Evolutionary conservation across 2,888 invertebrate species (phyloP).

Genomic region (Tetanocera ferruginea): DNA sequence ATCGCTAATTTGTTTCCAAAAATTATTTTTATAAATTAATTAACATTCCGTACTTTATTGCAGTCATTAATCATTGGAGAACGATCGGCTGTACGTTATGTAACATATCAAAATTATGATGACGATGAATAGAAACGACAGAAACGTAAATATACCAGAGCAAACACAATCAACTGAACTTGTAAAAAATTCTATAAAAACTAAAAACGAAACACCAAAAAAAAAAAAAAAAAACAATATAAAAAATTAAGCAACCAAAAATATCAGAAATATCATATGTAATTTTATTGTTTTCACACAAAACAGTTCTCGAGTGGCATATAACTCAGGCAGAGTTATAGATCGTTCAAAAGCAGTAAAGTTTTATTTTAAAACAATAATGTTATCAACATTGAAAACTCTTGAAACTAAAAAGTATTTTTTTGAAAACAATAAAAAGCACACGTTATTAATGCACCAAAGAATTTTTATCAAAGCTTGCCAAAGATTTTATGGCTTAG

Average conservation of each 20-base stretch:
- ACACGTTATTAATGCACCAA: background rate
- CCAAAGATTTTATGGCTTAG: too few relatives aligned
- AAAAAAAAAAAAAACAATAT: slow-evolving; percentile 37
- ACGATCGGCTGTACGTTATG: slow-evolving; percentile 93
- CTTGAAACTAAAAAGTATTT: background rate
- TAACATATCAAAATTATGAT: slow-evolving; percentile 94
- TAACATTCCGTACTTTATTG: slow-evolving; percentile 56
- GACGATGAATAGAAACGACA: slow-evolving; percentile 77
- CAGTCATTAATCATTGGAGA: slow-evolving; percentile 92
- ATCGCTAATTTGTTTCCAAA: too few relatives aligned
- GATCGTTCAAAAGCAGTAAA: too few relatives aligned
- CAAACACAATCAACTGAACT: background rate
- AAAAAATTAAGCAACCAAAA: slow-evolving; percentile 64
- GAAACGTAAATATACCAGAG: slow-evolving; percentile 13
- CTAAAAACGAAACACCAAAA: slow-evolving; percentile 57
- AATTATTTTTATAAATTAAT: background rate
- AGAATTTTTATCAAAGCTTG: background rate
- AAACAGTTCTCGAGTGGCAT: slow-evolving; percentile 23
- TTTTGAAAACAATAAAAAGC: background rate
- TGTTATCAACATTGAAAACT: slow-evolving; percentile 21
- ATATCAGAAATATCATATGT: slow-evolving; percentile 70
- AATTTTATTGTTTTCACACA: slow-evolving; percentile 48
- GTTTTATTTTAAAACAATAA: too few relatives aligned
- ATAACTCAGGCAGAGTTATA: too few relatives aligned
- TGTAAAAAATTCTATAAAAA: slow-evolving; percentile 32